Percentiles rank a stretch among this genome's conserved stretches.
Evolutionary conservation across 1,140 invertebrate genomes (phyloP).

Genomic region (Lithobius niger): DNA sequence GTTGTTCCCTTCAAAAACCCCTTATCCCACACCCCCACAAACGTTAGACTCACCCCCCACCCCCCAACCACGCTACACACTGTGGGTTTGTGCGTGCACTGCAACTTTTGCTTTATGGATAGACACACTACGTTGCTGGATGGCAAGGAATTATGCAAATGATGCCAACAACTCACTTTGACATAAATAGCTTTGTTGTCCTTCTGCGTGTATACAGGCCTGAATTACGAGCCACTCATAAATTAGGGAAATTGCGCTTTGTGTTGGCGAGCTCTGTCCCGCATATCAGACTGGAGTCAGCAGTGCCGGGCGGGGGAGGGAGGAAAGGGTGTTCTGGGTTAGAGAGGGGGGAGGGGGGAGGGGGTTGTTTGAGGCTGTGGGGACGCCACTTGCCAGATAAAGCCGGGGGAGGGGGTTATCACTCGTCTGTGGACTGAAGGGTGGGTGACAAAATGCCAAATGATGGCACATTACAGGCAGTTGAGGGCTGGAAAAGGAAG

Average conservation of each 20-base stretch:
- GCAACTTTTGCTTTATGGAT: slow-evolving; percentile 1
- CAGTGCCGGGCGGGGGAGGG: too few species aligned
- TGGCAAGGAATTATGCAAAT: slow-evolving; percentile 9
- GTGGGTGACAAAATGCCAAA: too few species aligned
- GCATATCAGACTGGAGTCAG: too few species aligned
- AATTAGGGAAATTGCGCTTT: slow-evolving; percentile 3
- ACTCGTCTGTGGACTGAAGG: too few species aligned
- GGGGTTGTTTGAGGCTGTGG: too few species aligned
- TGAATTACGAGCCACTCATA: slow-evolving; percentile 5
- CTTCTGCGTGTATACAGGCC: slow-evolving; percentile 2
- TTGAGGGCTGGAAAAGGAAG: too few species aligned
- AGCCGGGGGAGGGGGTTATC: too few species aligned
- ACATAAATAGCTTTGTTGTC: slow-evolving; percentile 10
- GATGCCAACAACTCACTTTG: slow-evolving; percentile 8
- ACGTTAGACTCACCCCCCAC: not conserved
- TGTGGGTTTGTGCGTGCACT: not conserved
- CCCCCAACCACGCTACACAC: not conserved
- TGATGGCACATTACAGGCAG: too few species aligned
- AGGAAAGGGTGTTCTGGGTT: too few species aligned
- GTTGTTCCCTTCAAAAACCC: not conserved
- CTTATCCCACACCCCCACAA: not conserved
- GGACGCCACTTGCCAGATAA: too few species aligned
- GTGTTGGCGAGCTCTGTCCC: not conserved
- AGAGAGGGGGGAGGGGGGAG: too few species aligned
- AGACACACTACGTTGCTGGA: too few species aligned